Evolutionary conservation across 2,113 vertebrate species (phyloP).

Genomic region (Eupsittula cactorum): DNA sequence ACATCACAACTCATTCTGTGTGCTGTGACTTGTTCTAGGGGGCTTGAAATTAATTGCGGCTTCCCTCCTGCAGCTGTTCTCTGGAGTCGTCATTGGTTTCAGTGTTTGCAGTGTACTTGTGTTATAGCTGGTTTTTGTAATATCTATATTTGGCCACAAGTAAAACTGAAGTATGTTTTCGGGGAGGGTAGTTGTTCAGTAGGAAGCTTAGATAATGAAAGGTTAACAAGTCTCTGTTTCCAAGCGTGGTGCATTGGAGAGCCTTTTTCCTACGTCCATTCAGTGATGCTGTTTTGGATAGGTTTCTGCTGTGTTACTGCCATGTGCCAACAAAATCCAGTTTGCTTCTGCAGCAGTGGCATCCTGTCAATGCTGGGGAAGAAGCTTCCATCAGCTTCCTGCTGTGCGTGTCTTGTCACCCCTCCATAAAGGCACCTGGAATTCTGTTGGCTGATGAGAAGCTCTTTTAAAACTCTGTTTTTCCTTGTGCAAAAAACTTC

Average conservation of each 20-base stretch:
- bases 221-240: not conserved
- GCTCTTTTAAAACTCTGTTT: not conserved
- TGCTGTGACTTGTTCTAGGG: not conserved
- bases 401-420: accelerated
- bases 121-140: accelerated
- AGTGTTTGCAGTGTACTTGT: not conserved
- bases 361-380: not conserved
- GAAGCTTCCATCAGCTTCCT: not conserved
- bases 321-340: accelerated
- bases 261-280: accelerated
- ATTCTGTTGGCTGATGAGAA: not conserved
- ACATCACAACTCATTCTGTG: accelerated
- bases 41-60: not conserved
- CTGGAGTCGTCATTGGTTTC: not conserved
- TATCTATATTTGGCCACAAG: not conserved
- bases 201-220: not conserved
- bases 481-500: not conserved
- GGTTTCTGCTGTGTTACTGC: not conserved
- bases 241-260: not conserved
- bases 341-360: not conserved
- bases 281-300: not conserved
- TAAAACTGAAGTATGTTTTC: not conserved
- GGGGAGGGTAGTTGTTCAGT: not conserved
- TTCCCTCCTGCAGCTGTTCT: not conserved
- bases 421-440: not conserved